Base-by-base conservation (phyloP, 2,888 invertebrate genomes). In the Chaetogeoica ovagalla region DNA sequence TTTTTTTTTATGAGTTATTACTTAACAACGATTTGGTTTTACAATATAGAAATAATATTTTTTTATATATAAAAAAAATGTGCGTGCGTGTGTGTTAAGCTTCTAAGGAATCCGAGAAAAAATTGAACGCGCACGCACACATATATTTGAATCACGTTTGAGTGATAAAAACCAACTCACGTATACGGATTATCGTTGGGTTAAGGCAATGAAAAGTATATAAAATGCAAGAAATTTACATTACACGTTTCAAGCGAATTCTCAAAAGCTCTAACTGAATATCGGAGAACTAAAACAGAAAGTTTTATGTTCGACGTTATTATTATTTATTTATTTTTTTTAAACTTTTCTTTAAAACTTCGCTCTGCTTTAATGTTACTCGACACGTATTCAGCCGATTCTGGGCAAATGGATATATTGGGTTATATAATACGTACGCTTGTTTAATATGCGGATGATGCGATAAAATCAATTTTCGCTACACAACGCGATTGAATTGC, bases 141-240 rank as follows among this genome's bases (percentile, higher is more conserved):
- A 62, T 65, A 65, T 6, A 55, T 72, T 17, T 63, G 63, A 76
- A 76, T 62, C 77, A 70, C 77, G 77, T 77, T 70, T 39, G 52
- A 48, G 68, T 76, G 60, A 76, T 76, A 76, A 69, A 72, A 76
- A 59, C 68, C 76, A 69, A n/a, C 76, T 76, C 76, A 76, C 68
- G 76, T 76, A 48, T 48, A 60, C 68, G 68, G 69, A 60, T 69
- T 76, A 76, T 21, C 23, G 69, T 77, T 52, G 60, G 77, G 21
- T 17, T 69, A n/a, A n/a, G 21, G 60, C 76, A 69, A 76, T 69
- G 69, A 77, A 77, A 70, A 70, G 69, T 63, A 62, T 60, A 73
- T 52, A 70, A 69, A 69, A 77, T 52, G 37, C 68, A 9, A 77
- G 59, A 77, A 77, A 77, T 77, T 77, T 69, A 77, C 77, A 77